These are phyloP conservation scores for Podarcis raffonei DNA, from an alignment of 2,113 vertebrate genomes.

Conservation along the genomic window DNA sequence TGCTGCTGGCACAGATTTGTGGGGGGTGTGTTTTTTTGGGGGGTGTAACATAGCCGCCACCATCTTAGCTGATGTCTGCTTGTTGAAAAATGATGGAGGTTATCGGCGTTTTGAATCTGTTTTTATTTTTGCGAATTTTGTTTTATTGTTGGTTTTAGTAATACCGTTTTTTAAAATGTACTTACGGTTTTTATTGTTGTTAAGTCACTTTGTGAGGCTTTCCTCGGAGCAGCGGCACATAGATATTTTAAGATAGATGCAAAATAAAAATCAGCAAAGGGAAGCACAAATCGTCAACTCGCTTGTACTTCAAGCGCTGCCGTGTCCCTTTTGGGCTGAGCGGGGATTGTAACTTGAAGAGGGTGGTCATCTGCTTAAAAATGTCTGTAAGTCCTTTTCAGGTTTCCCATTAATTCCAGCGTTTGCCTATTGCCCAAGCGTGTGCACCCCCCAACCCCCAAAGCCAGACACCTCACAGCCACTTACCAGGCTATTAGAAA, in stretches of 20 bases:
- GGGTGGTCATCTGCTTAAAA: neutral
- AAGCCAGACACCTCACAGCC: too few relatives aligned
- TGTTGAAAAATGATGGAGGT: too few relatives aligned
- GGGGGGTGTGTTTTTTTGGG: too few relatives aligned
- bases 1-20: neutral
- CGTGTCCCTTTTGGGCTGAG: neutral
- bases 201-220: too few relatives aligned
- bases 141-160: too few relatives aligned
- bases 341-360: neutral
- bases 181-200: too few relatives aligned
- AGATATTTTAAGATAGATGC: too few relatives aligned
- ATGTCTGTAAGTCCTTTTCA: neutral
- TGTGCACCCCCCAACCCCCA: too few relatives aligned
- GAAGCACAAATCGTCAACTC: neutral
- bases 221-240: too few relatives aligned
- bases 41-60: neutral
- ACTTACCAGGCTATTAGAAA: neutral
- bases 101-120: too few relatives aligned
- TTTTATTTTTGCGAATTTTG: too few relatives aligned
- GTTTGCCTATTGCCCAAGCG: neutral
- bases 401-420: neutral
- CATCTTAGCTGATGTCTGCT: neutral
- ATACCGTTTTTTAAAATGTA: too few relatives aligned
- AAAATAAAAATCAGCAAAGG: neutral
- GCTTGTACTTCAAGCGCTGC: neutral